Evolutionary conservation across 2,113 vertebrate genomes (phyloP).

Genomic region (human (Homo sapiens)): DNA sequence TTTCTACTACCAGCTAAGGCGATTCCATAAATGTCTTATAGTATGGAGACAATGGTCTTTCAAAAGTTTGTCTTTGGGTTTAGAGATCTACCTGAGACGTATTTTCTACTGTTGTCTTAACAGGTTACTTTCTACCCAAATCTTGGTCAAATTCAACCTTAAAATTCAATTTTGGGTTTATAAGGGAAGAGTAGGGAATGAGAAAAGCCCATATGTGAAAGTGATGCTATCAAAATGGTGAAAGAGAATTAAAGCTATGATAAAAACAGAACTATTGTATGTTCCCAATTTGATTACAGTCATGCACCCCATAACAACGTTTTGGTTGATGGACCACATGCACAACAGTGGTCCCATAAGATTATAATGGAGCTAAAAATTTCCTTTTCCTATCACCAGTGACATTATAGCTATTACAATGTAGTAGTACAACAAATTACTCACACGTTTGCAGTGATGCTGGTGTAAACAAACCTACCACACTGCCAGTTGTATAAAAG

Average conservation of each 20-base stretch:
- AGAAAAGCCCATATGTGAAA: background rate
- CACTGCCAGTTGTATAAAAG: background rate
- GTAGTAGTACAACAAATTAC: background rate
- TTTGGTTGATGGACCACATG: background rate
- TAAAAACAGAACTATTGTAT: background rate
- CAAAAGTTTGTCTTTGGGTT: background rate
- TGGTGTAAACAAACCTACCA: background rate
- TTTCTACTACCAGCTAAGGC: background rate
- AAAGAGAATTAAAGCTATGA: background rate
- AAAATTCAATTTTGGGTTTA: too few species aligned
- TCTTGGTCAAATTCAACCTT: background rate
- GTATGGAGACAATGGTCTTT: background rate
- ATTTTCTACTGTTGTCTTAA: background rate
- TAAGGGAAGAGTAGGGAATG: background rate
- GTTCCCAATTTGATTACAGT: background rate
- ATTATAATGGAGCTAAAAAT: background rate
- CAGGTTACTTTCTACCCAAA: background rate
- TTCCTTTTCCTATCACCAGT: background rate
- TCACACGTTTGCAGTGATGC: background rate
- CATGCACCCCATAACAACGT: background rate
- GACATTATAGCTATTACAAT: background rate
- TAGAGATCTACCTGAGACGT: background rate
- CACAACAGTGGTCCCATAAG: background rate
- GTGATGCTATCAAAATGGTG: background rate
- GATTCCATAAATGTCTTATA: background rate